Conservation (phyloP, 1,140 invertebrate genomes). For the Drosophila kurseongensis region DNA sequence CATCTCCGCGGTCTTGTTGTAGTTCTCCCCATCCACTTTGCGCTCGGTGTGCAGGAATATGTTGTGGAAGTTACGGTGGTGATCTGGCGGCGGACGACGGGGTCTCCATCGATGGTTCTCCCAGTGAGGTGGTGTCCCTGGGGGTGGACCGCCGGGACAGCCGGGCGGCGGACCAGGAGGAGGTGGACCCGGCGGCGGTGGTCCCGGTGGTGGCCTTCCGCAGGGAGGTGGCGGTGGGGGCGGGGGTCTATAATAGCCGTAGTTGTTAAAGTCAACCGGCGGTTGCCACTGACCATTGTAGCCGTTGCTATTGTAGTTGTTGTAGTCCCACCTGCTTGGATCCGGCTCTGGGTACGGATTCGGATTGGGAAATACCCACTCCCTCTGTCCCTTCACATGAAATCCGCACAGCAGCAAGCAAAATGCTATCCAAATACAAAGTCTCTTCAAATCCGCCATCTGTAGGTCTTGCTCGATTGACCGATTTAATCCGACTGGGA, state of each 20-base stretch:
- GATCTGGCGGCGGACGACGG: conserved; percentile 22
- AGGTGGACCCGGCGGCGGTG: conserved; percentile 27
- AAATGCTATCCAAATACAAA: conserved; percentile 9
- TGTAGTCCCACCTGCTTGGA: conserved; percentile 48
- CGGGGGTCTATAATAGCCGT: conserved; percentile 49
- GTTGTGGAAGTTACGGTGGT: conserved; percentile 43
- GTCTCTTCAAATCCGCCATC: conserved; percentile 22
- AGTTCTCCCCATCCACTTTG: conserved; percentile 28
- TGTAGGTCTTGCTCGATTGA: conserved; percentile 32
- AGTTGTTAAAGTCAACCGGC: conserved; percentile 37
- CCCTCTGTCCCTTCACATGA: conserved; percentile 24
- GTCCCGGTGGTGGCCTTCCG: conserved; percentile 28
- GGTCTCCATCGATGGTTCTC: conserved; percentile 17
- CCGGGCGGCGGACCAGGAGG: conserved; percentile 34
- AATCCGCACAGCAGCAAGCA: conserved; percentile 8
- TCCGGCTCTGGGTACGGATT: conserved; percentile 16
- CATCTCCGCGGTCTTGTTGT: conserved; percentile 45
- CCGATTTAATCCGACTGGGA: conserved; percentile 39
- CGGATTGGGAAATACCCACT: conserved; percentile 1
- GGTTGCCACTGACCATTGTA: conserved; percentile 33
- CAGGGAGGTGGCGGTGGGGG: conserved; percentile 31
- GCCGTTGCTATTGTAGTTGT: conserved; percentile 20
- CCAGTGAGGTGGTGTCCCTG: neutral
- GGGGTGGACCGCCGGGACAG: conserved; percentile 19
- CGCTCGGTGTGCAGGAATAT: conserved; percentile 49